Conservation (phyloP, 2,113 vertebrate species). For the Oryzias curvinotus region DNA sequence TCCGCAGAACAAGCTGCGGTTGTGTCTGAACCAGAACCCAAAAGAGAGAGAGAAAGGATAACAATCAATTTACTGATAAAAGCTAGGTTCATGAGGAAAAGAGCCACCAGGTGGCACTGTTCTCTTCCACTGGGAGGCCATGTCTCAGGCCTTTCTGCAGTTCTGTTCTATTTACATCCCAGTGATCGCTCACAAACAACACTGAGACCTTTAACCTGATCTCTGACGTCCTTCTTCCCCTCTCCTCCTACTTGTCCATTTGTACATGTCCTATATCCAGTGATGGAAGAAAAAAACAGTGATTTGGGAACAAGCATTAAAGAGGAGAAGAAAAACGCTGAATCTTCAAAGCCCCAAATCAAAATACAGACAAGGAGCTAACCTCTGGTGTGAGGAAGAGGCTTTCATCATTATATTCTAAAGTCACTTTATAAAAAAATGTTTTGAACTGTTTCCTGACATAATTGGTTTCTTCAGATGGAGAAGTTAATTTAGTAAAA, state of each 20-base stretch:
- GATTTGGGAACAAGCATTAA: constrained; percentile 25
- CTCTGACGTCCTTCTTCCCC: constrained; percentile 10
- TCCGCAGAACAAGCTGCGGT: neutral
- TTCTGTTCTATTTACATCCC: constrained; percentile 47
- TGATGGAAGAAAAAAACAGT: constrained; percentile 11
- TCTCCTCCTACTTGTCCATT: constrained; percentile 12
- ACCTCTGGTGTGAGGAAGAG: constrained; percentile 11
- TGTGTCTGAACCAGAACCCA: neutral
- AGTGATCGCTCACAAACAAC: constrained; percentile 26
- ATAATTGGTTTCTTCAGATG: neutral
- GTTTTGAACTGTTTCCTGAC: neutral
- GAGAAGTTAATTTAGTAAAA: constrained; percentile 8
- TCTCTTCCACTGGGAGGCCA: constrained; percentile 4
- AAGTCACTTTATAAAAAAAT: neutral
- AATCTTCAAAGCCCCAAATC: constrained; percentile 17
- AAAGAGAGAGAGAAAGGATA: neutral
- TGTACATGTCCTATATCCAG: too few species aligned
- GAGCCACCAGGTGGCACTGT: constrained; percentile 48
- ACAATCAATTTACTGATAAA: neutral
- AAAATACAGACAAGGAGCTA: constrained; percentile 9
- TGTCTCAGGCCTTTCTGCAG: constrained; percentile 7
- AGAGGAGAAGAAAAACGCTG: constrained; percentile 12
- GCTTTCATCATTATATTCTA: constrained; percentile 27
- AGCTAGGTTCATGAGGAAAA: neutral
- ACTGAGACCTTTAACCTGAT: constrained; percentile 42